Conservation (phyloP, 2,113 vertebrate genomes). For the Notiomystis cincta region DNA sequence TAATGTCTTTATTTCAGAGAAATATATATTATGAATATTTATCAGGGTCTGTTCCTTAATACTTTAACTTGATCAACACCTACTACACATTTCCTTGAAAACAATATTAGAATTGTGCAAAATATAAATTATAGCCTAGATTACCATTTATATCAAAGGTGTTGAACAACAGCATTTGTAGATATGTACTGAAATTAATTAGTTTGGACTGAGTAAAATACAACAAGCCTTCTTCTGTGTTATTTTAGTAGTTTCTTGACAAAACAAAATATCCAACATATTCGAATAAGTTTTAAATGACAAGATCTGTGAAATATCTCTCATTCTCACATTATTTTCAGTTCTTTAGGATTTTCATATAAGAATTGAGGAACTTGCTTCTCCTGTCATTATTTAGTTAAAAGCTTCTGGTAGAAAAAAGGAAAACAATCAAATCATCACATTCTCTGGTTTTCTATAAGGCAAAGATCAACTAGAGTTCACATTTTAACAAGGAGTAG, state of each 20-base stretch:
- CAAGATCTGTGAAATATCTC: not conserved
- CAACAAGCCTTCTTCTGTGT: fast-evolving
- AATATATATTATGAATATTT: not conserved
- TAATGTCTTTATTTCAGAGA: not conserved
- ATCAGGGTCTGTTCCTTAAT: not conserved
- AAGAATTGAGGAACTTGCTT: not conserved
- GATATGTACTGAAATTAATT: not conserved
- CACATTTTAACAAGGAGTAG: not conserved
- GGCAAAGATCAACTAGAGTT: not conserved
- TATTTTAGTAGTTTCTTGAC: not conserved
- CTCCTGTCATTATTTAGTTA: not conserved
- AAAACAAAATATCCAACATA: not conserved
- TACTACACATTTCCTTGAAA: not conserved
- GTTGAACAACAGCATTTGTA: not conserved
- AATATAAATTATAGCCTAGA: not conserved
- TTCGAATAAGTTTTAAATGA: not conserved
- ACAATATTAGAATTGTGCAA: not conserved
- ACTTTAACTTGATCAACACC: not conserved
- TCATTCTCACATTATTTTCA: not conserved
- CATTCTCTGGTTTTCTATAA: not conserved
- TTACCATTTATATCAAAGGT: not conserved
- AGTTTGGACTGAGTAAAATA: not conserved
- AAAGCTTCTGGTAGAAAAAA: not conserved
- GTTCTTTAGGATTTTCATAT: not conserved
- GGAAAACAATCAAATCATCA: not conserved